A percentile compares a stretch with the other conserved stretches of the same genome.
Conservation (phyloP, 1,140 invertebrate genomes). For the Cephus cinctus region DNA sequence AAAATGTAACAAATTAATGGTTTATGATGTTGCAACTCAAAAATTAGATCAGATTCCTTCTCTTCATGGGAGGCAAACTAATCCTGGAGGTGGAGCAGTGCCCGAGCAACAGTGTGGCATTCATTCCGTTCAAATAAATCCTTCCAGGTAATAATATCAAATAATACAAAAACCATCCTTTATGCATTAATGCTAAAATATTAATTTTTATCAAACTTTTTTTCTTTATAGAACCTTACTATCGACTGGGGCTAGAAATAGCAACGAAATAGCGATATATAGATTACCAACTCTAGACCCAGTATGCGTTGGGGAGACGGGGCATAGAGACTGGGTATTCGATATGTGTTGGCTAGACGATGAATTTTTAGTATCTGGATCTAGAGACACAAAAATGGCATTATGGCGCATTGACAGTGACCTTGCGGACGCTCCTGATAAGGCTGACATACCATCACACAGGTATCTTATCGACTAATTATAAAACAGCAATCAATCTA, state of each 20-base stretch:
- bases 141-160: constrained; percentile 61
- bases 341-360: constrained; percentile 96
- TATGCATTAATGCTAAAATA: constrained; percentile 2
- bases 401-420: constrained; percentile 72
- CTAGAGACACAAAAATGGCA: constrained; percentile 83
- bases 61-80: constrained; percentile 64
- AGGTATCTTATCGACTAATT: constrained; percentile 28
- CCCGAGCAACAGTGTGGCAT: constrained; percentile 81
- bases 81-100: constrained; percentile 54
- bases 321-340: constrained; percentile 93
- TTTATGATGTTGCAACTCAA: constrained; percentile 51
- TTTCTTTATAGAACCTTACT: constrained; percentile 65
- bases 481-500: constrained; percentile 3
- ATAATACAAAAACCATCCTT: constrained; percentile 5
- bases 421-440: constrained; percentile 59
- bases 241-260: constrained; percentile 90
- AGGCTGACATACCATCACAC: constrained; percentile 52
- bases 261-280: constrained; percentile 92
- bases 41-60: constrained; percentile 83
- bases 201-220: not conserved
- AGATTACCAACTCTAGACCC: constrained; percentile 90
- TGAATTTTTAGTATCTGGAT: constrained; percentile 91
- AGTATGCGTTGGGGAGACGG: constrained; percentile 88
- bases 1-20: constrained; percentile 90
- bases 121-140: constrained; percentile 91